Conservation (phyloP, 2,888 invertebrate species). For the Orthosia incerta region DNA sequence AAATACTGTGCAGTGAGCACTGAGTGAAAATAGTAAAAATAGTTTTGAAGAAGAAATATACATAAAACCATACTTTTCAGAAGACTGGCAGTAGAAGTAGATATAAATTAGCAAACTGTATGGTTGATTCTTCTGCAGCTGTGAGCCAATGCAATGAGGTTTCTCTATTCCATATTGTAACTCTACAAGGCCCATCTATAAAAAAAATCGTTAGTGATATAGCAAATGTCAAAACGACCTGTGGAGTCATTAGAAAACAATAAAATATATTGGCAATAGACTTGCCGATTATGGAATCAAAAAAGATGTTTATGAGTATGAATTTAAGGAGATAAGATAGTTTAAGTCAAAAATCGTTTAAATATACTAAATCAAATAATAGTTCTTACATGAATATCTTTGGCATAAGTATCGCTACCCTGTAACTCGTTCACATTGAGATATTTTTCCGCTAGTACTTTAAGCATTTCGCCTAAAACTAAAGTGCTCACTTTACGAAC, state of each 20-base stretch:
- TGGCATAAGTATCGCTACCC: constrained; percentile 70
- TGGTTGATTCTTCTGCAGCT: constrained; percentile 82
- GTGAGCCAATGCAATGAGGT: constrained; percentile 79
- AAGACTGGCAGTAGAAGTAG: constrained; percentile 87
- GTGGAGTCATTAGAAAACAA: too few species aligned
- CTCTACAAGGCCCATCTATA: constrained; percentile 84
- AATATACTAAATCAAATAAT: neutral
- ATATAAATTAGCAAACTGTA: constrained; percentile 86
- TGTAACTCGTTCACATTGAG: constrained; percentile 71
- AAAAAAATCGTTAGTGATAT: constrained; percentile 24
- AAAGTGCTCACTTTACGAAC: constrained; percentile 84
- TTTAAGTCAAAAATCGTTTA: too few species aligned
- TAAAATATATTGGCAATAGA: too few species aligned
- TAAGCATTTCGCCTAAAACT: constrained; percentile 84
- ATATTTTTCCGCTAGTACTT: constrained; percentile 82
- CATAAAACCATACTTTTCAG: constrained; percentile 79
- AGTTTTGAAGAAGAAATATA: neutral
- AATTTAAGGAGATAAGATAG: too few species aligned
- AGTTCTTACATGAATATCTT: constrained; percentile 82
- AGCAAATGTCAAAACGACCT: too few species aligned
- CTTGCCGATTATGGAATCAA: too few species aligned
- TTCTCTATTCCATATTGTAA: constrained; percentile 83
- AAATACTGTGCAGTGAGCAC: neutral
- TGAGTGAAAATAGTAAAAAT: neutral
- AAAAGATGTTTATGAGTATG: too few species aligned